Evolutionary conservation across 64 coral and sea anemone genomes (phyloP).

Genomic region (Hydrozoanthus tunicans): DNA sequence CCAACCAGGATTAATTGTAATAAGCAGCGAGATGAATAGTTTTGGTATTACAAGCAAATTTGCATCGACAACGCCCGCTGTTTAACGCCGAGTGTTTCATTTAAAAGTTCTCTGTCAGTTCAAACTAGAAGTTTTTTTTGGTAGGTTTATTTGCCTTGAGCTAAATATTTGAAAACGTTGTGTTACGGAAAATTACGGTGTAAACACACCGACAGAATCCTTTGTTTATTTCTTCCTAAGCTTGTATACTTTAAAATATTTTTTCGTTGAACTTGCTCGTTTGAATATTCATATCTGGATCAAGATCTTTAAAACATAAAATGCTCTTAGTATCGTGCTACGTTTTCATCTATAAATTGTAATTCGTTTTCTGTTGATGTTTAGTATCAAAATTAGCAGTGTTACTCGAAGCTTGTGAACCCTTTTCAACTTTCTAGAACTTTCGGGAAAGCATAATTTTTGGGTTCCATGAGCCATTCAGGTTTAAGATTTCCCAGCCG

Average conservation of each 20-base stretch:
- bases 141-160: slow-evolving; percentile 5
- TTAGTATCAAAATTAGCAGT: not conserved
- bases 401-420: not conserved
- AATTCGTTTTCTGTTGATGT: not conserved
- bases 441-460: no score
- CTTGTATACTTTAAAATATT: not conserved
- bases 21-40: not conserved
- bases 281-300: slow-evolving; percentile 32
- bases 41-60: not conserved
- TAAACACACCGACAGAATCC: not conserved
- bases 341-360: not conserved
- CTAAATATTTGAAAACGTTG: slow-evolving; percentile 33
- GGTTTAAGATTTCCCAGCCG: no score
- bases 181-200: not conserved
- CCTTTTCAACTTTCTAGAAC: not conserved
- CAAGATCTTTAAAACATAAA: slow-evolving; percentile 7
- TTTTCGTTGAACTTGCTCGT: not conserved
- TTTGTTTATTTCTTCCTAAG: slow-evolving; percentile 12
- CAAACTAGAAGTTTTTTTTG: not conserved
- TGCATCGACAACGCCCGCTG: slow-evolving; percentile 50
- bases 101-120: not conserved
- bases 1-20: slow-evolving; percentile 3
- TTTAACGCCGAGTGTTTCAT: not conserved
- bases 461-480: no score
- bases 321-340: not conserved